A percentile compares a stretch with the other conserved stretches of the same genome.
Evolutionary conservation across 2,797 vertebrate genomes (phyloP).

Genomic region (Hemitrygon akajei): DNA sequence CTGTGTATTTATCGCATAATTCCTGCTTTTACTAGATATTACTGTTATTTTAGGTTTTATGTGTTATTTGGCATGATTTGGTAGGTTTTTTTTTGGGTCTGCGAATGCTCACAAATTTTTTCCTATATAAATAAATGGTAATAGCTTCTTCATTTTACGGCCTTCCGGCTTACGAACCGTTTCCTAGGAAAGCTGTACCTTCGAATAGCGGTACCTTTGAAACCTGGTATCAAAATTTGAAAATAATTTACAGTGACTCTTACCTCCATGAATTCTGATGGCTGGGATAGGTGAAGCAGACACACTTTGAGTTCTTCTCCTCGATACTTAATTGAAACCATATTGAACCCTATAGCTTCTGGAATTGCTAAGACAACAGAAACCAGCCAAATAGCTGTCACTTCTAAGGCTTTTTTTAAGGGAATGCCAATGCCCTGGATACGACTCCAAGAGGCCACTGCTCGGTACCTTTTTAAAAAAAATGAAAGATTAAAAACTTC

Average conservation of each 20-base stretch:
- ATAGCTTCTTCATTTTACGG: too few relatives aligned
- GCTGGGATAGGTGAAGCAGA: conserved; percentile 67
- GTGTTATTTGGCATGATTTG: too few relatives aligned
- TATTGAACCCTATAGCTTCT: conserved; percentile 72
- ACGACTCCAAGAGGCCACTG: conserved; percentile 79
- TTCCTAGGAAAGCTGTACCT: too few relatives aligned
- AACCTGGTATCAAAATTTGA: neutral
- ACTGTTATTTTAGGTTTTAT: too few relatives aligned
- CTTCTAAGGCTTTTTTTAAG: conserved; percentile 74
- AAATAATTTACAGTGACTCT: neutral
- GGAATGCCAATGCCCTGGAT: conserved; percentile 82
- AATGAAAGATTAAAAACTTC: neutral
- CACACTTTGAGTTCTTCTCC: conserved; percentile 68
- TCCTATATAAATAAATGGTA: too few relatives aligned
- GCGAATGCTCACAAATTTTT: too few relatives aligned
- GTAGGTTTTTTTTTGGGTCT: too few relatives aligned
- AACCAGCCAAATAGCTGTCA: conserved; percentile 70
- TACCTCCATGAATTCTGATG: conserved; percentile 67
- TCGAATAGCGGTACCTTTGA: too few relatives aligned
- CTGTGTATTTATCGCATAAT: too few relatives aligned
- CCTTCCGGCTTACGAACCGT: too few relatives aligned
- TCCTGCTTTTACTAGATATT: too few relatives aligned
- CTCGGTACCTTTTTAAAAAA: conserved; percentile 63
- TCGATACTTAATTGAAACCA: conserved; percentile 69
- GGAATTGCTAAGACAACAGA: conserved; percentile 73